phyloP scores from a whole-genome alignment of 2,888 invertebrate genomes.

The Odontocerum albicorne region DNA sequence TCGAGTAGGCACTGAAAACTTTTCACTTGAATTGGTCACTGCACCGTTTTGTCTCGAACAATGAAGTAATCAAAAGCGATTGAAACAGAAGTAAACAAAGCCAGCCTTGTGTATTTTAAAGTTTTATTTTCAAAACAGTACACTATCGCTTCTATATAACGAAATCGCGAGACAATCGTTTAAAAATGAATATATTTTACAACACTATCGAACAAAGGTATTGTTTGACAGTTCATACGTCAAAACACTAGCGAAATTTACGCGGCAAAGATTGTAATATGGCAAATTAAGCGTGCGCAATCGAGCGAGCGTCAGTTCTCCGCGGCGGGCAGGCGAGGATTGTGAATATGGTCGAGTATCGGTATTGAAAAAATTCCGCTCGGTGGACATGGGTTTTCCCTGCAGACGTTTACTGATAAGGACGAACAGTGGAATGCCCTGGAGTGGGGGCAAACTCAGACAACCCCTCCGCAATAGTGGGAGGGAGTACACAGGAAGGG shows the following conservation, averaged over 20 bases:
- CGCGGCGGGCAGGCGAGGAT: neutral
- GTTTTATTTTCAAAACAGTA: too few species aligned
- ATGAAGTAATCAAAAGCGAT: too few species aligned
- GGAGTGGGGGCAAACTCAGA: neutral
- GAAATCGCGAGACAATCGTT: too few species aligned
- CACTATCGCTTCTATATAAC: too few species aligned
- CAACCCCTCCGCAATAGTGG: neutral
- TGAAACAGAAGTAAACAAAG: too few species aligned
- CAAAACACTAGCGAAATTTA: neutral
- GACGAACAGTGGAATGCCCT: constrained; percentile 6
- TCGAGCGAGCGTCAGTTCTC: constrained; percentile 1
- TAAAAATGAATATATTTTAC: too few species aligned
- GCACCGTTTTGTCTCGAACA: too few species aligned
- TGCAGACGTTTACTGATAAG: constrained; percentile 26
- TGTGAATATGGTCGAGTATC: constrained; percentile 11
- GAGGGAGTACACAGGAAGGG: neutral
- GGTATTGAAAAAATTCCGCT: constrained; percentile 1
- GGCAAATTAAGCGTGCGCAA: neutral
- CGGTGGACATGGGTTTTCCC: constrained; percentile 23
- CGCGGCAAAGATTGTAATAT: neutral
- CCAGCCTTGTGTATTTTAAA: too few species aligned
- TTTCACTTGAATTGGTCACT: too few species aligned
- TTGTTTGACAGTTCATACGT: neutral
- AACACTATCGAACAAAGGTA: neutral
- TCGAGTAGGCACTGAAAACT: too few species aligned